Base-by-base conservation (phyloP, 64 coral and sea anemone genomes). In the Platygyra sinensis region DNA sequence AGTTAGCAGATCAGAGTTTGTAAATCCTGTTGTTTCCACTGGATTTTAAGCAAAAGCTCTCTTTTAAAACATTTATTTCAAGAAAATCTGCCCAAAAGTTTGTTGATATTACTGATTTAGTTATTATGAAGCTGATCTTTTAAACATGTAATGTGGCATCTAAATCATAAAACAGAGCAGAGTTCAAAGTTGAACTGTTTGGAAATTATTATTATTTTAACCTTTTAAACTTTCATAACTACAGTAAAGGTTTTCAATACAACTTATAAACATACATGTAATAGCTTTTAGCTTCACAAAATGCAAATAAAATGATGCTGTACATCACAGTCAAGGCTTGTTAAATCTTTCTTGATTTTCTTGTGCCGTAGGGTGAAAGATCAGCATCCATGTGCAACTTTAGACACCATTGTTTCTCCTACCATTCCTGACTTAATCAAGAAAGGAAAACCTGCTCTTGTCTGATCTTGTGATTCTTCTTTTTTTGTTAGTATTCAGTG, bases 401-500 rank as follows among this genome's bases (percentile, higher is more conserved):
- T 85, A 85, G 63, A 85, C 62, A 49, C 62, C 30, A 32, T 71
- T 85, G 62, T 85, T 16, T 46, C 63, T 51, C 63, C 81, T 67
- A 29, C 36, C 69, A 17, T 71, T 85, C 22, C 81, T 71, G 63
- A 85, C 8, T 85, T 33, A 67, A 71, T 71, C 81, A 85, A 85
- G 81, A 85, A 85, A 85, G 81, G 81, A 85, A 85, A 63, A 71
- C 81, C 63, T 50, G 62, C 81, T 27, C 39, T 85, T 85, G 81
- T 85, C 62, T 85, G 81, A 85, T 77, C 36, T 77, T 22, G 65
- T 27, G 3, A n/a, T 57, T 85, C 62, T 18, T 10, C 63, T 31
- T 83, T n/a, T 36, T 85, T n/a, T 71, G 81, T 85, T 85, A 63
- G 81, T 85, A 85, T 42, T 42, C 20, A 36, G 18, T 85, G 12